phyloP scores from a whole-genome alignment of 2,113 vertebrate species.

The Alligator sinensis region DNA sequence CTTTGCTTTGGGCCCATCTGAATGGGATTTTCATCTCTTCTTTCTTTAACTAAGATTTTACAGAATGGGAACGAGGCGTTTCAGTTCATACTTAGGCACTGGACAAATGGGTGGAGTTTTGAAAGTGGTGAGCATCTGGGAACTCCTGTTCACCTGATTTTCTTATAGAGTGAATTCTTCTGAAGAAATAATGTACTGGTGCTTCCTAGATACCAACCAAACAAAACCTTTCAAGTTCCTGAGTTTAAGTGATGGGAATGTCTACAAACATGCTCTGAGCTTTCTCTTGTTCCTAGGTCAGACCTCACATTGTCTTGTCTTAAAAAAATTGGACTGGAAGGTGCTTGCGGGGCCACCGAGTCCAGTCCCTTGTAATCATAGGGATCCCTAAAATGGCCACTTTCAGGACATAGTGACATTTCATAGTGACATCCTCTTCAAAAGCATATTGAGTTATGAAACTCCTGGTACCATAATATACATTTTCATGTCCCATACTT shows the following conservation, averaged over 20 bases:
- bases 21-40: background rate
- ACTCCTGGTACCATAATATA: conserved; percentile 47
- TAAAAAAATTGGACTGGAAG: too few relatives aligned
- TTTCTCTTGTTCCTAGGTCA: background rate
- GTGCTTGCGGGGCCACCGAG: too few relatives aligned
- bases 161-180: too few relatives aligned
- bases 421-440: background rate
- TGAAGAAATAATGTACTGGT: too few relatives aligned
- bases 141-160: too few relatives aligned
- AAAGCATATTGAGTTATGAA: conserved; percentile 47
- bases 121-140: too few relatives aligned
- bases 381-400: conserved; percentile 1
- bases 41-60: background rate
- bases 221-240: background rate
- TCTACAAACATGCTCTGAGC: background rate
- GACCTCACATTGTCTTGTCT: background rate
- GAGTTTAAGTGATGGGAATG: background rate
- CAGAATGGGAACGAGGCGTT: background rate
- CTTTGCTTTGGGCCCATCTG: background rate
- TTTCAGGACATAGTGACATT: background rate
- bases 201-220: too few relatives aligned
- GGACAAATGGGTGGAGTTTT: too few relatives aligned
- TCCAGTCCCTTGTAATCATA: background rate
- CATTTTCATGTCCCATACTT: conserved; percentile 45
- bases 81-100: background rate